phyloP scores from a whole-genome alignment of 2,797 vertebrate species.

The Danio jaintianensis region DNA sequence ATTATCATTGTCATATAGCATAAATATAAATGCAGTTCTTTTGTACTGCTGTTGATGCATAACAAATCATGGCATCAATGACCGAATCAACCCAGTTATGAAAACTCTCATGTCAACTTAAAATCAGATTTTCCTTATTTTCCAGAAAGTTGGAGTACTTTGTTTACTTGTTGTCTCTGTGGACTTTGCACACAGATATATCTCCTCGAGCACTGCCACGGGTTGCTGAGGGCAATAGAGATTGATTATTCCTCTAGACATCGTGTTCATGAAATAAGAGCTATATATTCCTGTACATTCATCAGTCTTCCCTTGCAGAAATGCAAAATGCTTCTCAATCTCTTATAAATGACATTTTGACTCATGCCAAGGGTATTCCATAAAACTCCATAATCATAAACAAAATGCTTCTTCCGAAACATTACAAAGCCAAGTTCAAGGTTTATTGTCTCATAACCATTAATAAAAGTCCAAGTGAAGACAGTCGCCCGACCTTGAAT shows the following conservation, averaged over 20 bases:
- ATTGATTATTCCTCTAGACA: conserved; percentile 39
- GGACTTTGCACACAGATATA: conserved; percentile 12
- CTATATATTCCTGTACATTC: neutral
- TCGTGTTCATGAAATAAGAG: conserved; percentile 25
- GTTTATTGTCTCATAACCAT: conserved; percentile 36
- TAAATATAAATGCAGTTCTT: neutral
- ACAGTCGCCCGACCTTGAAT: conserved; percentile 31
- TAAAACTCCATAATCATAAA: conserved; percentile 33
- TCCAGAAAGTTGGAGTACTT: neutral
- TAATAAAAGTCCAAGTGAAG: conserved; percentile 25
- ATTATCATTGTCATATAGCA: neutral
- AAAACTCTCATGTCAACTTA: conserved; percentile 16
- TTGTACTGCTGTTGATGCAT: neutral
- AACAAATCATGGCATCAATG: neutral
- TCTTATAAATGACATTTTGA: conserved; percentile 41
- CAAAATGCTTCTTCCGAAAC: conserved; percentile 23
- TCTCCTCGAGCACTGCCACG: conserved; percentile 1
- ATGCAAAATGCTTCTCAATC: conserved; percentile 26
- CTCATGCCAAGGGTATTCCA: conserved; percentile 5
- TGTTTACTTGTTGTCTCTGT: conserved; percentile 24
- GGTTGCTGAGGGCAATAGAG: conserved; percentile 10
- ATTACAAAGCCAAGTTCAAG: conserved; percentile 17
- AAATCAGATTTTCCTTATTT: conserved; percentile 12
- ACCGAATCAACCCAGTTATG: neutral
- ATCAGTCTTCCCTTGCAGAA: conserved; percentile 13